Evolutionary conservation across 2,888 invertebrate genomes (phyloP).

Genomic region (Neocrepidodera transversa): DNA sequence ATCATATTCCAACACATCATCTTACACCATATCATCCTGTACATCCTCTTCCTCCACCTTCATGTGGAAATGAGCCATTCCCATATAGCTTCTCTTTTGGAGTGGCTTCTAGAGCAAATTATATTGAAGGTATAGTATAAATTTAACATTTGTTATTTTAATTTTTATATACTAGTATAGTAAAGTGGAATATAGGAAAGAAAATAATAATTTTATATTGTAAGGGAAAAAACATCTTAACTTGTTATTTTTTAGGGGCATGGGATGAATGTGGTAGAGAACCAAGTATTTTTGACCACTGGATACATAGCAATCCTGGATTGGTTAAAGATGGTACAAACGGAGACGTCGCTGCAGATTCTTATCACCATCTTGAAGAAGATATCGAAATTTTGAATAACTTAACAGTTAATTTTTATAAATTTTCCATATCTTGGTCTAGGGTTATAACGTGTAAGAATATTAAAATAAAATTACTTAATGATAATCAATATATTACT

Average conservation of each 20-base stretch:
- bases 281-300: constrained; percentile 11
- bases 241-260: too few relatives aligned
- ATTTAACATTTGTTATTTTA: too few relatives aligned
- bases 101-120: neutral
- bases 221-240: too few relatives aligned
- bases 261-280: constrained; percentile 8
- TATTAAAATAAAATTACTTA: too few relatives aligned
- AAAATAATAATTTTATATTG: too few relatives aligned
- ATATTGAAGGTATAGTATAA: neutral
- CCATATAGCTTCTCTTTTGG: neutral
- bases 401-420: constrained; percentile 6
- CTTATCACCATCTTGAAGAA: constrained; percentile 5
- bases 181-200: too few relatives aligned
- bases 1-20: too few relatives aligned
- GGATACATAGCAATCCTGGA: neutral
- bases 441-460: constrained; percentile 5
- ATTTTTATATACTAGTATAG: too few relatives aligned
- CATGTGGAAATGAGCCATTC: neutral
- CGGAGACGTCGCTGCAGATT: constrained; percentile 8
- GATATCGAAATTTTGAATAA: constrained; percentile 16
- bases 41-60: too few relatives aligned
- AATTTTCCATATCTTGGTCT: constrained; percentile 13
- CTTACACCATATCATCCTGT: too few relatives aligned
- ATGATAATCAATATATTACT: too few relatives aligned
- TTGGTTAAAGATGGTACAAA: constrained; percentile 4